Base-by-base conservation (phyloP, 2,797 vertebrate species). In the Halcyon badia region DNA sequence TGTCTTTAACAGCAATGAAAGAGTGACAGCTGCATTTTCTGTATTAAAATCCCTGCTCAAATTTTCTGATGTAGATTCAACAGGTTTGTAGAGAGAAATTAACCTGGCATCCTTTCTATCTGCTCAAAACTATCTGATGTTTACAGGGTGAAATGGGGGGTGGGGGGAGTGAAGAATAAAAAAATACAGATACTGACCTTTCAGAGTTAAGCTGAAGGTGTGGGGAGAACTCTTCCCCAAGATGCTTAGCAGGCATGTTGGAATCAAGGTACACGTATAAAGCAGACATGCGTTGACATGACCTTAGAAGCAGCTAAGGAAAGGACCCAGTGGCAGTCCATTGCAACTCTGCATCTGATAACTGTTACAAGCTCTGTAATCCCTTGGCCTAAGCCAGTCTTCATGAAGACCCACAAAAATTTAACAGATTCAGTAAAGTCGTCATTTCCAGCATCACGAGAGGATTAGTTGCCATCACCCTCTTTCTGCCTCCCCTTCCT, bases 401-500 rank as follows among this genome's bases (percentile, higher is more conserved):
- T 57, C 89, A 86, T 65, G 65, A 85, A 78, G 61, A 78, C 75
- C 39, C 79, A 77, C 31, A 69, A 87, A 77, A 94, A 87, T n/a
- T 56, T 80, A 87, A 71, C 51, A 87, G 62, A 80, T 58, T 73
- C 64, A 78, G 58, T 56, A 51, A 92, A 92, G 69, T 31, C 78
- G 71, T 60, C 80, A 91, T 61, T 52, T 66, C 76, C 62, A 89
- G 77, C 48, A 96, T 35, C 62, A 77, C 65, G 64, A 84, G 64
- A 89, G 71, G 86, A 96, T 96, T 92, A 94, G 60, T 12, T 88
- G 58, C 48, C n/a, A 52, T 79, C 62, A 94, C 71, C 35, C 19
- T 35, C 77, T 89, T 70, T 70, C 66, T 87, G 46, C 58, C 20
- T 65, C 4, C n/a, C 14, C 24, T 68, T 82, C 35, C 61, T 26